Evolutionary conservation across 2,113 vertebrate genomes (phyloP).

Genomic region (Opisthocomus hoazin): DNA sequence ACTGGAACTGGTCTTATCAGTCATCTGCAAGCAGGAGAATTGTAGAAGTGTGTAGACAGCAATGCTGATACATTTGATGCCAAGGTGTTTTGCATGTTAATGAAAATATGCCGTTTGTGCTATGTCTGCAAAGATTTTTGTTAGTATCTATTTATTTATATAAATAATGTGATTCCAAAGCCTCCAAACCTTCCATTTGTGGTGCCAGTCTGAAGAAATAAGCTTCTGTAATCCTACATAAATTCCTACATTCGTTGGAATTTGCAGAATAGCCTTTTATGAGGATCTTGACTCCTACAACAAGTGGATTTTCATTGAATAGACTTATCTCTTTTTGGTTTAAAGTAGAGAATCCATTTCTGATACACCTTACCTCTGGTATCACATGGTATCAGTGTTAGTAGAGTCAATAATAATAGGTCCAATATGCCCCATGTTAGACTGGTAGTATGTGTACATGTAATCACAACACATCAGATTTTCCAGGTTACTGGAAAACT

Average conservation of each 20-base stretch:
- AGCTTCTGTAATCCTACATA: not conserved
- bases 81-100: not conserved
- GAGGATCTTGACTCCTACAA: not conserved
- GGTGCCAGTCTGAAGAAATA: not conserved
- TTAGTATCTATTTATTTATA: not conserved
- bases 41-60: not conserved
- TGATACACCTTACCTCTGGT: not conserved
- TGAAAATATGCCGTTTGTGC: not conserved
- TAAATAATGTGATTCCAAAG: not conserved
- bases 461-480: not conserved
- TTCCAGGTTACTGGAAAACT: not conserved
- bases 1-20: not conserved
- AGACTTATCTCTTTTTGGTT: not conserved
- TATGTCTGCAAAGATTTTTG: not conserved
- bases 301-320: not conserved
- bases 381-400: not conserved
- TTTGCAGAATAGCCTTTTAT: not conserved
- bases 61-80: not conserved
- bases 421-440: rapidly evolving
- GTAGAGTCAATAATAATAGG: not conserved
- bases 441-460: not conserved
- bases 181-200: not conserved
- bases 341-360: not conserved
- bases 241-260: not conserved
- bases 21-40: not conserved